Evolutionary conservation across 2,113 vertebrate species (phyloP).

Genomic region (Todiramphus saurophagus): DNA sequence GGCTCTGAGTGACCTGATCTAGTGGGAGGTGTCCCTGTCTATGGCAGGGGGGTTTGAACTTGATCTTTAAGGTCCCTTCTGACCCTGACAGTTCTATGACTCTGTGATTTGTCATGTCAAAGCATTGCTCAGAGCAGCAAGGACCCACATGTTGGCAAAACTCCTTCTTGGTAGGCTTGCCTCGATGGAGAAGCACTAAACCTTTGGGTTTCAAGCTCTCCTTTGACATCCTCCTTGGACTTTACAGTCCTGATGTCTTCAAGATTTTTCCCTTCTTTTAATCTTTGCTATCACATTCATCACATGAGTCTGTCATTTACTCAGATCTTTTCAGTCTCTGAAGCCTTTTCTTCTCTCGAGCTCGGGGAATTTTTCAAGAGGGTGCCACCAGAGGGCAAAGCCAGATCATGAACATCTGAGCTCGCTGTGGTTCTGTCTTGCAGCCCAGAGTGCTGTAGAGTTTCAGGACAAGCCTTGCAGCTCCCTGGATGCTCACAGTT

Average conservation of each 20-base stretch:
- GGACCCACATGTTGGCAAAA: background rate
- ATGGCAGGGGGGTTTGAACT: no score
- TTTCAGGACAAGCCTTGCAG: background rate
- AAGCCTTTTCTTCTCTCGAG: background rate
- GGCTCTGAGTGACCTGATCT: no score
- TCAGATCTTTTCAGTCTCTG: background rate
- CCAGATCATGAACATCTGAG: background rate
- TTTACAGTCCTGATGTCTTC: accelerated
- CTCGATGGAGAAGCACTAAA: accelerated
- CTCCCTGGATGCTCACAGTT: background rate
- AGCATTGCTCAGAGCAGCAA: background rate
- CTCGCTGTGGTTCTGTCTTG: background rate
- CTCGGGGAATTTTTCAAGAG: background rate
- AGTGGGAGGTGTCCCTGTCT: no score
- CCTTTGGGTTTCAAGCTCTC: background rate
- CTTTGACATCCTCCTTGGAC: background rate
- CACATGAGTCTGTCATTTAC: background rate
- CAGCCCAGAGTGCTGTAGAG: accelerated
- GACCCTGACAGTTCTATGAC: no score
- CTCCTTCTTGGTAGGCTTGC: background rate
- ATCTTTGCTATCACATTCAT: no score
- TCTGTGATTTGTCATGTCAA: background rate
- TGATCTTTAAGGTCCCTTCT: no score
- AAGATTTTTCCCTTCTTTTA: background rate
- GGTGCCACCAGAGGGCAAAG: conserved; percentile 60